Evolutionary conservation across 2,113 vertebrate species (phyloP).

Genomic region (Aptenodytes patagonicus): DNA sequence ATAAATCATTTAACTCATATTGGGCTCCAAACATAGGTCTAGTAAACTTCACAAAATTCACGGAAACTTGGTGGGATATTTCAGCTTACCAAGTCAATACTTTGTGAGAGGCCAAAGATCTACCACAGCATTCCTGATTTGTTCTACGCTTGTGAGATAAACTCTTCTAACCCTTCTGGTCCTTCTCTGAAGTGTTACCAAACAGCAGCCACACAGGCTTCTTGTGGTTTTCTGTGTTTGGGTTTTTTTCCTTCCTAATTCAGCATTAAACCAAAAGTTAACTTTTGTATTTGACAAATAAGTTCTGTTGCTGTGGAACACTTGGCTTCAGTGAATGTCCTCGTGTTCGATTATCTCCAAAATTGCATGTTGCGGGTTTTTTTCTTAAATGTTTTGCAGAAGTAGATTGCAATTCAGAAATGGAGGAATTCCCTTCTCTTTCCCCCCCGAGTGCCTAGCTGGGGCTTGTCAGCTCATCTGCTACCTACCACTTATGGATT

Average conservation of each 20-base stretch:
- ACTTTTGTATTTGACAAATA: neutral
- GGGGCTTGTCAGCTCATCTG: neutral
- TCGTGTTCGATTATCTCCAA: neutral
- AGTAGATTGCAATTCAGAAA: neutral
- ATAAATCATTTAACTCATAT: neutral
- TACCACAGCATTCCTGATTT: neutral
- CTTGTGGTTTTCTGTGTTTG: neutral
- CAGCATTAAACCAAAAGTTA: neutral
- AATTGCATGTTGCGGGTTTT: neutral
- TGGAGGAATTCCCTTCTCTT: neutral
- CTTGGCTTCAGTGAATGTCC: neutral
- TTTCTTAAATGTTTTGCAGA: neutral
- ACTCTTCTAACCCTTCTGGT: neutral
- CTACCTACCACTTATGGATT: neutral
- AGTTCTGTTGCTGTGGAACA: neutral
- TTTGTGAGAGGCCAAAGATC: neutral
- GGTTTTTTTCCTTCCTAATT: neutral
- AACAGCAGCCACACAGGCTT: neutral
- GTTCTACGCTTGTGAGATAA: neutral
- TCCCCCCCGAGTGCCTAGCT: rapidly evolving
- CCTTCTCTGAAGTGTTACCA: neutral
- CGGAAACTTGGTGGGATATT: neutral
- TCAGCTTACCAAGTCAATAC: neutral
- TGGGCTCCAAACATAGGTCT: neutral
- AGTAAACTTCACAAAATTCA: neutral